These are phyloP conservation scores for Vesta saturnalis DNA, from an alignment of 2,888 invertebrate species.

Conservation along the genomic window DNA sequence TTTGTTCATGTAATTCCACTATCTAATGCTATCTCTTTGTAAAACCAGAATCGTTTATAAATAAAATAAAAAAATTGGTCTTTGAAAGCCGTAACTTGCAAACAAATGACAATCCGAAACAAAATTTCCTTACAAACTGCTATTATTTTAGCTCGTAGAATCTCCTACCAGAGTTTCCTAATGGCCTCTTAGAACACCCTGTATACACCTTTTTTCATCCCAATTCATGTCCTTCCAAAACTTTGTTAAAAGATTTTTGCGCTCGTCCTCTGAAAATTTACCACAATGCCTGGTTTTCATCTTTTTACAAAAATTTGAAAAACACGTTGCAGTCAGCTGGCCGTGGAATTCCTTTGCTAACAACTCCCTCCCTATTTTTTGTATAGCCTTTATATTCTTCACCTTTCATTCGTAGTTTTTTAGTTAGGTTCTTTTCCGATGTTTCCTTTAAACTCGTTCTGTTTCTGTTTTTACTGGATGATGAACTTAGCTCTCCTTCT, in stretches of 20 bases:
- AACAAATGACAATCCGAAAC: too few species aligned
- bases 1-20: too few species aligned
- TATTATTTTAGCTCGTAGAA: too few species aligned
- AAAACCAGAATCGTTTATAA: too few species aligned
- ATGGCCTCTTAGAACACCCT: too few species aligned
- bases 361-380: neutral
- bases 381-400: neutral
- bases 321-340: neutral
- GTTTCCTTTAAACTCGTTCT: neutral
- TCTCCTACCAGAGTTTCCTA: too few species aligned
- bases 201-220: conserved; percentile 2
- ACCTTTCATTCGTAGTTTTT: neutral
- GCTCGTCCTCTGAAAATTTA: neutral
- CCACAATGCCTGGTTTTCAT: neutral
- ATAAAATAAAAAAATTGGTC: too few species aligned
- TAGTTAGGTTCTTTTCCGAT: neutral
- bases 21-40: too few species aligned
- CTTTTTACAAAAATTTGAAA: neutral
- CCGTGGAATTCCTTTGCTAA: neutral
- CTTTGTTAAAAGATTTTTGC: neutral
- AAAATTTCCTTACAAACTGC: too few species aligned
- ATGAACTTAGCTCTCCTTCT: neutral
- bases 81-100: too few species aligned
- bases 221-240: conserved; percentile 5
- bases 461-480: neutral